These are phyloP conservation scores for Rana temporaria DNA, from an alignment of 2,113 vertebrate genomes.

Conservation along the genomic window DNA sequence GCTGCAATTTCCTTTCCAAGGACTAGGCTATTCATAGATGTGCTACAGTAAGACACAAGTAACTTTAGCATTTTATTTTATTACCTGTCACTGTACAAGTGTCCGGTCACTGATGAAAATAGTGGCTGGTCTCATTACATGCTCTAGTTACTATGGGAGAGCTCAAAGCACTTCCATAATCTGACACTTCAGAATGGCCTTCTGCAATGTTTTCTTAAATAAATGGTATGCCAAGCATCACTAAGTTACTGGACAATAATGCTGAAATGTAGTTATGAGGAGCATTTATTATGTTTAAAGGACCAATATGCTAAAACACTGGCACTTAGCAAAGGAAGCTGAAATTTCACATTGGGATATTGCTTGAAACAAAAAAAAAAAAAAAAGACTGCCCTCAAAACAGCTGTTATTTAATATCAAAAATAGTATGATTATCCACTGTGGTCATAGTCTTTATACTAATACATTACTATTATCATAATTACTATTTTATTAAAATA, in stretches of 20 bases:
- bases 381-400: no score
- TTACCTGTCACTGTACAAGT: slow-evolving; percentile 38
- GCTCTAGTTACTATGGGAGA: background rate
- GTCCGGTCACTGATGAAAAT: slow-evolving; percentile 14
- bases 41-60: background rate
- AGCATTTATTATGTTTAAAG: background rate
- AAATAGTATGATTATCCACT: no score
- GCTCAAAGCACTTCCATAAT: slow-evolving; percentile 9
- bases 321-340: background rate
- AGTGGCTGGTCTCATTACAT: slow-evolving; percentile 47
- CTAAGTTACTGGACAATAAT: slow-evolving; percentile 22
- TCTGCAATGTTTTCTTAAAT: slow-evolving; percentile 38
- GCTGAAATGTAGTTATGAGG: slow-evolving; percentile 20
- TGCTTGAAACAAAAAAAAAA: background rate
- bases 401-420: no score
- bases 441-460: no score
- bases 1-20: background rate
- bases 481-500: no score
- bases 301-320: background rate
- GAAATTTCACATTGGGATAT: background rate
- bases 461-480: no score
- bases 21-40: background rate
- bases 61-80: slow-evolving; percentile 31
- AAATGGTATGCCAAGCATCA: slow-evolving; percentile 20
- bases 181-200: slow-evolving; percentile 2